Conservation (phyloP, 2,888 invertebrate genomes). For the Pardosa pseudoannulata region DNA sequence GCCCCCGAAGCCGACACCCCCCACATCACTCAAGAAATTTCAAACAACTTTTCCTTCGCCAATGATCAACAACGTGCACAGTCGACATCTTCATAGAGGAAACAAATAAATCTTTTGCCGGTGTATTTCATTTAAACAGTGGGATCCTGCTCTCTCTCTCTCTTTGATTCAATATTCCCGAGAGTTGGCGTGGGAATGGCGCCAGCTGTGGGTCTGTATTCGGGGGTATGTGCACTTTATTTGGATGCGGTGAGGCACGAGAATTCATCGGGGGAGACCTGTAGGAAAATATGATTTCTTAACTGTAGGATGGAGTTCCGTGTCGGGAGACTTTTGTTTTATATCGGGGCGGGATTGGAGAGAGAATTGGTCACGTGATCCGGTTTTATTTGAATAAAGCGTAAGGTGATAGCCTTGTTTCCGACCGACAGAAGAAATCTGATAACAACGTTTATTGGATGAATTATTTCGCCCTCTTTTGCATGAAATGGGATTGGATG, state of each 20-base stretch:
- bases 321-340: no score
- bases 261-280: neutral
- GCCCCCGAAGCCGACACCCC: neutral
- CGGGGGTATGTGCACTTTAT: neutral
- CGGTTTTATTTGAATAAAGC: no score
- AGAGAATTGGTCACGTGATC: no score
- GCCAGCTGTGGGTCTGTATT: slow-evolving; percentile 22
- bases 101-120: neutral
- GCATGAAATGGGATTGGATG: no score
- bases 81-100: slow-evolving; percentile 11
- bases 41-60: neutral
- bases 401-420: no score
- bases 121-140: slow-evolving; percentile 8
- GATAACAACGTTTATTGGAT: no score
- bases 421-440: no score
- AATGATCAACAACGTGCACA: neutral
- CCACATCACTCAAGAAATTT: neutral
- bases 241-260: neutral
- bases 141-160: slow-evolving; percentile 6
- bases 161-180: slow-evolving; percentile 61
- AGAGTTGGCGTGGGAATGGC: slow-evolving; percentile 35
- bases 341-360: no score
- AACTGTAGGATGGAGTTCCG: neutral
- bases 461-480: no score
- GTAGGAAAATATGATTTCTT: slow-evolving; percentile 14